Evolutionary conservation across 92 coral and sea anemone genomes (phyloP), one percentile per base, ranked within the genome.

Genomic region (Nematostella vectensis): DNA sequence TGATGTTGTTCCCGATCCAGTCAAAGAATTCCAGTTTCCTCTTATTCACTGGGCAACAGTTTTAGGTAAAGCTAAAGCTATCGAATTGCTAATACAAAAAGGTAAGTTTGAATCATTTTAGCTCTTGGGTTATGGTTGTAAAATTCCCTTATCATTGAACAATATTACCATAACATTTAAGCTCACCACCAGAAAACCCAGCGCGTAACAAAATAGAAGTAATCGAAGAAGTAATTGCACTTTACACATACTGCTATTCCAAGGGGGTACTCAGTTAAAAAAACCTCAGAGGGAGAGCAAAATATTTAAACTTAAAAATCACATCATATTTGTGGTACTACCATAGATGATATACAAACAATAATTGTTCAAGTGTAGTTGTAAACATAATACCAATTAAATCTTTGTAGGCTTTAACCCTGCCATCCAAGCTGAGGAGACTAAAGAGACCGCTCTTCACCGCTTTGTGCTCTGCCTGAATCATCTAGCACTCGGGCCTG

Each of bases 41-140:
- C 67, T 88, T 13, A 60, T 88, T 2, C 96, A 88, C 73, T 88
- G 96, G 96, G 83, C 93, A 0, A 68, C 81, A 33, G 94, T 88
- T 39, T 72, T 88, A 39, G 96, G 96, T 0, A 88, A 88, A 61
- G 60, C 58, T 27, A 67, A 54, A 37, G 86, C 88, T 2, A 59
- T 80, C 16, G 78, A 81, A 15, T 88, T 93, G 96, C 29, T 88
- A 58, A 59, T 78, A 2, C 55, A 79, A 28, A 66, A 78, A 25
- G 96, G 96, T 88, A 63, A 56, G 89, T 80, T 30, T 9, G 6
- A n/a, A n/a, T n/a, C 13, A 15, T n/a, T 23, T 23, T 19, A 17
- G 18, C 31, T 4, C 29, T 54, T 10, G 17, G 43, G 10, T 37
- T 9, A 37, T 9, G 10, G n/a, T 9, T 37, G 9, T 37, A 37